Conservation (phyloP, 2,113 vertebrate species). For the Pedionomus torquatus region DNA sequence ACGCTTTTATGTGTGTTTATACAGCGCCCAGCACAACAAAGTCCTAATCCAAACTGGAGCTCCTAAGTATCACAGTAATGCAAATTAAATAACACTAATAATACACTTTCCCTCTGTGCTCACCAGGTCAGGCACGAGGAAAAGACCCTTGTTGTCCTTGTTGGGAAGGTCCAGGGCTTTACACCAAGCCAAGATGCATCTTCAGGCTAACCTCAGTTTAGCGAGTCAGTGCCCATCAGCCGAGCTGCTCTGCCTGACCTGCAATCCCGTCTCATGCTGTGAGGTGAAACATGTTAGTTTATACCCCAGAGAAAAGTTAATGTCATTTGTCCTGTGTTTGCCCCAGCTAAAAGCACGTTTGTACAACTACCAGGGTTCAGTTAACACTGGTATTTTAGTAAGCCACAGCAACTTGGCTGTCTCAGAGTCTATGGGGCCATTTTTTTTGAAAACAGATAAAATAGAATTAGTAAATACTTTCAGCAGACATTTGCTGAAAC, state of each 20-base stretch:
- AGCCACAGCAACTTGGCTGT: conserved; percentile 38
- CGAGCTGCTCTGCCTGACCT: not conserved
- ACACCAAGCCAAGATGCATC: not conserved
- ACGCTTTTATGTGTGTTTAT: not conserved
- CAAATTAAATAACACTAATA: conserved; percentile 36
- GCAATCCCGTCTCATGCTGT: not conserved
- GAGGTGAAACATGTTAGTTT: not conserved
- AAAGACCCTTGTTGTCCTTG: not conserved
- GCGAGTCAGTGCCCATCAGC: not conserved
- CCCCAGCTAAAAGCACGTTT: conserved; percentile 11
- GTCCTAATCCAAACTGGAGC: conserved; percentile 1
- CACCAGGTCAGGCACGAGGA: not conserved
- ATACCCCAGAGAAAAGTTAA: not conserved
- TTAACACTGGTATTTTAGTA: conserved; percentile 43
- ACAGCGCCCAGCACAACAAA: not conserved
- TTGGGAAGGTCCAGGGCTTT: not conserved
- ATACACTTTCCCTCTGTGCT: not conserved
- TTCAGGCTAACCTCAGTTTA: not conserved
- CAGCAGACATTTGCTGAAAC: not conserved
- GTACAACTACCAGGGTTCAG: conserved; percentile 11
- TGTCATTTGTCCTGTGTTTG: conserved; percentile 7
- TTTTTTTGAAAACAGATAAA: conserved; percentile 50
- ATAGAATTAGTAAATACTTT: conserved; percentile 4
- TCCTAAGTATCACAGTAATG: conserved; percentile 8
- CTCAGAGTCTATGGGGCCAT: not conserved